Conservation (phyloP, 1,140 invertebrate species). For the Cryptotermes secundus region DNA sequence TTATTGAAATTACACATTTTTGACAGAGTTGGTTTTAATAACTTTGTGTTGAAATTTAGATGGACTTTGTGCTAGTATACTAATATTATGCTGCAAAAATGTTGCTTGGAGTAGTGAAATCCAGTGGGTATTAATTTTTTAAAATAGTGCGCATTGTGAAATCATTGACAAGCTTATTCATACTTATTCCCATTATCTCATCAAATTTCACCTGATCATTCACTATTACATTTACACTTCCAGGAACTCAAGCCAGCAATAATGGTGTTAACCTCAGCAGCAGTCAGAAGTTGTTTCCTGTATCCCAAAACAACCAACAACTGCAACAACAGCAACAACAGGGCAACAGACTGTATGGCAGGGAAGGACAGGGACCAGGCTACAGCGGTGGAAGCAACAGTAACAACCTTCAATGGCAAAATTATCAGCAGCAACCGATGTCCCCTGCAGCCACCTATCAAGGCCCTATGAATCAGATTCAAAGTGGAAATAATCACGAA, state of each 20-base stretch:
- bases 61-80: too few relatives aligned
- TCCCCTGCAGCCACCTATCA: neutral
- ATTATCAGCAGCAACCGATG: conserved; percentile 34
- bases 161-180: too few relatives aligned
- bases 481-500: neutral
- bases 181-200: too few relatives aligned
- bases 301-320: neutral
- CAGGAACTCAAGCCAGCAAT: neutral
- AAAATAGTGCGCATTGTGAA: too few relatives aligned
- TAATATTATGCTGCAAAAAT: neutral
- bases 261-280: neutral
- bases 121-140: too few relatives aligned
- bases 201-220: neutral
- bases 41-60: too few relatives aligned
- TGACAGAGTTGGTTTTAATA: too few relatives aligned
- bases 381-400: neutral
- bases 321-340: conserved; percentile 33
- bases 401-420: conserved; percentile 33
- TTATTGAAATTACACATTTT: too few relatives aligned
- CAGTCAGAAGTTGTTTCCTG: neutral
- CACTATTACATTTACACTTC: neutral
- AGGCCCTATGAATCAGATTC: neutral
- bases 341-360: conserved; percentile 37
- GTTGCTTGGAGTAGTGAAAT: too few relatives aligned
- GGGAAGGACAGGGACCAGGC: conserved; percentile 40